Base-by-base conservation (phyloP, 2,113 vertebrate genomes). In the Carassius auratus region DNA sequence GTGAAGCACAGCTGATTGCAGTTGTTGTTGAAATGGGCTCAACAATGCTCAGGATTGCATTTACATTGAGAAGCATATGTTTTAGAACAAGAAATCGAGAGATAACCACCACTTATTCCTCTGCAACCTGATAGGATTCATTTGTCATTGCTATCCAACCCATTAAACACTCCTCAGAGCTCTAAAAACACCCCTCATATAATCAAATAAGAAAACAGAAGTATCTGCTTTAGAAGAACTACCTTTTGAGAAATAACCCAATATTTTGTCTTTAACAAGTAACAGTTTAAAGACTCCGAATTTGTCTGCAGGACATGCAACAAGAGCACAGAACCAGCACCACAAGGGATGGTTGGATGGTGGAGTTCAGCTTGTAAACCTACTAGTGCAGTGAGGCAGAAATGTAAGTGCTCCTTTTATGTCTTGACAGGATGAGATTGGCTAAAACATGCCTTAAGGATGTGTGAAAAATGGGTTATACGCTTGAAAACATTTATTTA, bases 391-490 rank as follows among this genome's bases (percentile, higher is more conserved):
- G 26, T 52, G 61, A 81, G 79, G 79, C 42, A 81, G 61, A 81
- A 81, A 81, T 42, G 79, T 52, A 68, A 68, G 79, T 81, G 38
- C 14, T 68, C 14, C 15, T 81, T 66, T 81, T 48, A 50, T 68
- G 38, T 0, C 42, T 61, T 30, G 23, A 23, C 36, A 48, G 26
- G 42, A 68, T 7, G 50, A 33, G 38, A 68, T 21, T 81, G 38
- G n/a, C 78, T 66, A 45, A 66, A 81, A 30, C 38, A 66, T 61
- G 14, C n/a, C 61, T 81, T 81, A 50, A 81, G 62, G 13, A 33
- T 38, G 19, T 68, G 26, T 23, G 17, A 26, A 62, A 64, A 9
- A 23, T 80, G 59, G 3, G 36, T 61, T 59, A 48, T 23, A 45
- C 13, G n/a, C 3, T 21, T 59, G 6, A 45, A 75, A 75, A 50